Evolutionary conservation across 1,140 invertebrate species (phyloP).

Genomic region (Conus betulinus): DNA sequence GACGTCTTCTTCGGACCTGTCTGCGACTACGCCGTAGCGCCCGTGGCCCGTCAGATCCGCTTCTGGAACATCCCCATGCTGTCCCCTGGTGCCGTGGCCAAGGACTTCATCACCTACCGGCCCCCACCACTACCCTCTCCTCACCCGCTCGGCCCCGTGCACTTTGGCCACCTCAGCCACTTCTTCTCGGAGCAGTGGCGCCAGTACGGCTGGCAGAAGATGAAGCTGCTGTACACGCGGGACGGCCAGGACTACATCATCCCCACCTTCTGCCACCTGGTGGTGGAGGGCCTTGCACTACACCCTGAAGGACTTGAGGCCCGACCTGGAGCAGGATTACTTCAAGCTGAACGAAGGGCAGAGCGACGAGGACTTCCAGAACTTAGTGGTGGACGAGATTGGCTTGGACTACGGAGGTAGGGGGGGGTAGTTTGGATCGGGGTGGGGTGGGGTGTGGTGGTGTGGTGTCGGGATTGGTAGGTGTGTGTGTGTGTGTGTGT

Average conservation of each 20-base stretch:
- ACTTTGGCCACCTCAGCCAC: slow-evolving; percentile 83
- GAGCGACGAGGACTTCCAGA: slow-evolving; percentile 27
- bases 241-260: slow-evolving; percentile 74
- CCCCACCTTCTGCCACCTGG: slow-evolving; percentile 55
- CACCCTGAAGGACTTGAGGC: slow-evolving; percentile 14
- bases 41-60: slow-evolving; percentile 88
- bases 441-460: background rate
- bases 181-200: slow-evolving; percentile 82
- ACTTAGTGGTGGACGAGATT: slow-evolving; percentile 34
- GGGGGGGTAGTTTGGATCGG: background rate
- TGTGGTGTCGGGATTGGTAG: background rate
- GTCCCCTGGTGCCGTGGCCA: slow-evolving; percentile 88
- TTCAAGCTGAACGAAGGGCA: slow-evolving; percentile 40
- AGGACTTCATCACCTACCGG: slow-evolving; percentile 81
- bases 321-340: slow-evolving; percentile 41
- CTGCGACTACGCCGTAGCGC: slow-evolving; percentile 93
- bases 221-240: slow-evolving; percentile 84
- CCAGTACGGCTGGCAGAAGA: slow-evolving; percentile 81
- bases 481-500: no score
- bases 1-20: slow-evolving; percentile 93
- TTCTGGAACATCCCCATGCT: slow-evolving; percentile 91
- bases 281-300: slow-evolving; percentile 50
- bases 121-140: slow-evolving; percentile 81
- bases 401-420: slow-evolving; percentile 50
- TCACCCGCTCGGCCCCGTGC: slow-evolving; percentile 89